Conservation (phyloP, 2,888 invertebrate species). For the Allolobophora icterica region DNA sequence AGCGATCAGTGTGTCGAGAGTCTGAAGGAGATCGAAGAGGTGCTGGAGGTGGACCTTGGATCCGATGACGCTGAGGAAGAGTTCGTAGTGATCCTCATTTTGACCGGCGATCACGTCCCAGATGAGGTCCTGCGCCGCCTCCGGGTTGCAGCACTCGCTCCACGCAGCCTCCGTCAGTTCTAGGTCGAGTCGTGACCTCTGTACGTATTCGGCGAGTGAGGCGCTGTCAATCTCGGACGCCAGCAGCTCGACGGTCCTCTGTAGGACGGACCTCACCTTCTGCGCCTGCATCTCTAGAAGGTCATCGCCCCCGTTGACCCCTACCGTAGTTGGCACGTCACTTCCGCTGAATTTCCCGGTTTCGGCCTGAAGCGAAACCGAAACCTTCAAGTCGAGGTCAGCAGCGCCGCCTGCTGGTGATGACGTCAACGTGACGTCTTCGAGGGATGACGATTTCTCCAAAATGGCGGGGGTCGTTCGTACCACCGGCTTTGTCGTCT, state of each 20-base stretch:
- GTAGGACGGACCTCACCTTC: constrained; percentile 45
- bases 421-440: neutral
- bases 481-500: neutral
- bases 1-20: constrained; percentile 56
- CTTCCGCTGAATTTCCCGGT: neutral
- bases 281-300: constrained; percentile 29
- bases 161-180: constrained; percentile 33
- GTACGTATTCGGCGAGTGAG: constrained; percentile 40
- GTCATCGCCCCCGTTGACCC: neutral
- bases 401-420: neutral
- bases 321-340: neutral
- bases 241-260: constrained; percentile 45
- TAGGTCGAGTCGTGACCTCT: constrained; percentile 32
- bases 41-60: constrained; percentile 51
- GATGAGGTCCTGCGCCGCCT: constrained; percentile 39
- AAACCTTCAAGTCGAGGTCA: neutral
- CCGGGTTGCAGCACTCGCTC: constrained; percentile 27
- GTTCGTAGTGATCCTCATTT: constrained; percentile 49
- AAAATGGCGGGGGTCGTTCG: neutral
- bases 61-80: constrained; percentile 57
- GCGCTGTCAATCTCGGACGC: constrained; percentile 43
- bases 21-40: constrained; percentile 55
- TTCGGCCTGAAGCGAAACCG: neutral
- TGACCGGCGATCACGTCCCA: constrained; percentile 45
- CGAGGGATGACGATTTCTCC: neutral